These are phyloP conservation scores for Protosalanx chinensis DNA, from an alignment of 2,797 vertebrate genomes.

Conservation along the genomic window DNA sequence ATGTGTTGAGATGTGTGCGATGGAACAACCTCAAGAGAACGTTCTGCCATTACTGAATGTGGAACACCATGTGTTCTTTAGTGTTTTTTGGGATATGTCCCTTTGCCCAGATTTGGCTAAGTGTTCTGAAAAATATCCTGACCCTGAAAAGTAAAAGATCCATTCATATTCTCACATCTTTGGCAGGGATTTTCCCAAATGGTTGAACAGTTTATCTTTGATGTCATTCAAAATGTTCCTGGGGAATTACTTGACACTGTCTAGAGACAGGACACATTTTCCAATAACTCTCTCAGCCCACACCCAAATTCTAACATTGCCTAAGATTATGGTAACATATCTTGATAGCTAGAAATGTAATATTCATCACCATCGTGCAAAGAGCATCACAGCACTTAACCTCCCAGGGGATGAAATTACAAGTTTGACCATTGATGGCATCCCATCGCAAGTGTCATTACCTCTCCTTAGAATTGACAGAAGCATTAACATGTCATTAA, in stretches of 20 bases:
- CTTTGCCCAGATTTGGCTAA: no score
- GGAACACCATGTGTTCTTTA: not conserved
- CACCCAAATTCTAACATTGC: not conserved
- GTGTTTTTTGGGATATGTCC: not conserved
- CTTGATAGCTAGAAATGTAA: not conserved
- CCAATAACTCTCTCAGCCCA: not conserved
- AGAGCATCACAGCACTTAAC: constrained; percentile 69
- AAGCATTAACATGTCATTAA: constrained; percentile 81
- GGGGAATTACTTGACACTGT: not conserved
- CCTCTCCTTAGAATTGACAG: constrained; percentile 72
- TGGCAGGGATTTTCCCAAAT: no score
- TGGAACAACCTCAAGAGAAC: no score
- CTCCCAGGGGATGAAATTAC: constrained; percentile 62
- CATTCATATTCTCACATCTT: no score
- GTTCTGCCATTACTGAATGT: no score
- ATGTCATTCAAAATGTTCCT: not conserved
- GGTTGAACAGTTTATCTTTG: not conserved
- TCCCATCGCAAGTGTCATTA: constrained; percentile 74
- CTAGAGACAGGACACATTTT: not conserved
- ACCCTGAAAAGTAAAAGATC: not conserved
- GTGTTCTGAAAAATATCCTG: not conserved
- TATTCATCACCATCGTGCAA: constrained; percentile 56
- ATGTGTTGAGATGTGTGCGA: no score
- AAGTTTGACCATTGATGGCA: constrained; percentile 68
- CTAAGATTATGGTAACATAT: not conserved